Evolutionary conservation across 2,113 vertebrate genomes (phyloP), one percentile per base, ranked within the genome.

Genomic region (Leucopsar rothschildi): DNA sequence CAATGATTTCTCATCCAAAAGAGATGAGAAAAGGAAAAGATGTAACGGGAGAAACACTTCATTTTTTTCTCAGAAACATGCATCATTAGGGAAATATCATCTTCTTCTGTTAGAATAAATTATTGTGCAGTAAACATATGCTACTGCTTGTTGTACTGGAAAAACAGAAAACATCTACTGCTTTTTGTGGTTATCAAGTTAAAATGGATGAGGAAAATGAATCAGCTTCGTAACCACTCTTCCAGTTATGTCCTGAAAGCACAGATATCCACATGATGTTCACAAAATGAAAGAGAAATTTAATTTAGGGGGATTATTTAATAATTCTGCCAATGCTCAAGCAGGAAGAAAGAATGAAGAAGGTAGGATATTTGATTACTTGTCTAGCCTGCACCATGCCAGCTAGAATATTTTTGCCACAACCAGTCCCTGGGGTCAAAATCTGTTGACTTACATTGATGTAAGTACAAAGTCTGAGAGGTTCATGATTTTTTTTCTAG

Each of bases 241-340:
- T 87, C 73, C 75, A 88, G 28, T 71, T 64, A 65, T 52, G 39
- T 66, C 56, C 64, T 88, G 71, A 93, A 95, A 94, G 79, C 85
- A 88, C 5, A 71, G 52, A 71, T 90, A 88, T 77, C 44, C 28
- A 6, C 47, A 40, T 22, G 87, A 63, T 25, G 5, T 68, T 73
- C 92, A 49, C 50, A 71, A 94, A 94, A 95, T 49, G 44, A 88
- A 93, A 60, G 52, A 87, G 20, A 76, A 89, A 95, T 90, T 70
- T 60, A 86, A 94, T 96, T 94, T 88, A 68, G 39, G 77, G 16
- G 52, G 35, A 73, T 90, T 75, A 83, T 88, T 90, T 77, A 83
- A 88, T 95, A 96, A 88, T 66, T 53, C 47, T 40, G 29, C 56
- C 64, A 57, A 13, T 73, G 64, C 5, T 49, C 3, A 2, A 81